phyloP scores from a whole-genome alignment of 2,113 vertebrate species.

The Ictalurus furcatus region DNA sequence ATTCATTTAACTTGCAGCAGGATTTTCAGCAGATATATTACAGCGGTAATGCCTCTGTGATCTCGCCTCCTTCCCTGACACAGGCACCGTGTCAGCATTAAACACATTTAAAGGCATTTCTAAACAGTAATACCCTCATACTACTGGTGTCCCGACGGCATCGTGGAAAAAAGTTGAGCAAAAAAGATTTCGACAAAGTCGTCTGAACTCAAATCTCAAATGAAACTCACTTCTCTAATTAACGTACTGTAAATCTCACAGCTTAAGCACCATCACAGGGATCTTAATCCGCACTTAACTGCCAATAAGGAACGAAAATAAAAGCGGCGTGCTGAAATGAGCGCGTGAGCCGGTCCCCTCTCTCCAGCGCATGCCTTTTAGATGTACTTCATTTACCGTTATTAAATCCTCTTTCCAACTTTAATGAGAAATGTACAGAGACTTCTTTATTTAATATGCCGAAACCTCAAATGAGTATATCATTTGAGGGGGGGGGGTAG shows the following conservation, averaged over 20 bases:
- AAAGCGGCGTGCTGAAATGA: not conserved
- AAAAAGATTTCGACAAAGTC: not conserved
- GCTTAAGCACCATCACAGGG: constrained; percentile 12
- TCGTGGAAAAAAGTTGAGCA: not conserved
- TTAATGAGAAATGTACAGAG: constrained; percentile 62
- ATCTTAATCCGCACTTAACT: constrained; percentile 25
- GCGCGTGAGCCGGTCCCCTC: not conserved
- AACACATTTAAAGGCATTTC: not conserved
- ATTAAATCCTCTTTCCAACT: constrained; percentile 62
- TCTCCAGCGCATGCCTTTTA: constrained; percentile 32
- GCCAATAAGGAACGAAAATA: constrained; percentile 29
- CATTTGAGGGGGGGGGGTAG: not conserved
- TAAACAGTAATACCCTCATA: not conserved
- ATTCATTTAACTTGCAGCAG: not conserved
- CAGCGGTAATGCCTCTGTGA: not conserved
- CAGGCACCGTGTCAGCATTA: not conserved
- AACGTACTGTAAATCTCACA: not conserved
- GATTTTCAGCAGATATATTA: not conserved
- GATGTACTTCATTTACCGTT: constrained; percentile 63
- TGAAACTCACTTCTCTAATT: constrained; percentile 7
- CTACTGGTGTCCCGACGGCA: not conserved
- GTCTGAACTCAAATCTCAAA: not conserved
- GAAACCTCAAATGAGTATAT: constrained; percentile 43
- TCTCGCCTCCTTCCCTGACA: not conserved
- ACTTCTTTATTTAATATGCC: constrained; percentile 55